phyloP scores from a whole-genome alignment of 2,888 invertebrate genomes.

The Heliconius aoede region DNA sequence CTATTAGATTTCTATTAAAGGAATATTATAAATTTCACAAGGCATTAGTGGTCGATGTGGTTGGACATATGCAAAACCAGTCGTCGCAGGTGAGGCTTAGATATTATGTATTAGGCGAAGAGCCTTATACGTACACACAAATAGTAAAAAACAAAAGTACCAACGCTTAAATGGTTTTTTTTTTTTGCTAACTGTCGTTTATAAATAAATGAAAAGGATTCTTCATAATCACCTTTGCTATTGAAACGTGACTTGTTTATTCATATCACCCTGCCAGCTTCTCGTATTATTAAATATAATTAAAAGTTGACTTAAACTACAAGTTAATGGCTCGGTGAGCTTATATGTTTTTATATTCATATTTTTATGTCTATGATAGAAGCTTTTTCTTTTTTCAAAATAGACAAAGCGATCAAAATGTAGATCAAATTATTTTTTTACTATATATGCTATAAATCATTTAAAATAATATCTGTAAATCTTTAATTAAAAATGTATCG shows the following conservation, averaged over 20 bases:
- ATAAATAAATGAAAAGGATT: slow-evolving; percentile 22
- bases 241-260: slow-evolving; percentile 34
- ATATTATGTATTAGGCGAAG: slow-evolving; percentile 63
- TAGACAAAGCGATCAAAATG: background rate
- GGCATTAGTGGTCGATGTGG: slow-evolving; percentile 72
- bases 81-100: slow-evolving; percentile 70
- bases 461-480: background rate
- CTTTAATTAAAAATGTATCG: no score
- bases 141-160: slow-evolving; percentile 55
- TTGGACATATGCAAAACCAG: slow-evolving; percentile 71
- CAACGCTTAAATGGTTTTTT: slow-evolving; percentile 57
- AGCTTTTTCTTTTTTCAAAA: background rate
- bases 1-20: slow-evolving; percentile 51
- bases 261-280: slow-evolving; percentile 31
- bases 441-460: background rate
- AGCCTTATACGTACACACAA: slow-evolving; percentile 63
- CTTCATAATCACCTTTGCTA: slow-evolving; percentile 30
- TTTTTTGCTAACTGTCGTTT: slow-evolving; percentile 58
- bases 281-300: slow-evolving; percentile 40
- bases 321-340: slow-evolving; percentile 23
- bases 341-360: slow-evolving; percentile 47
- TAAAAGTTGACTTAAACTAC: slow-evolving; percentile 34
- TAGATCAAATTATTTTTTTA: background rate
- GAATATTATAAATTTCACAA: slow-evolving; percentile 56
- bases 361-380: background rate